Evolutionary conservation across 2,797 vertebrate species (phyloP), one percentile per base, ranked within the genome.

Genomic region (Falco biarmicus): DNA sequence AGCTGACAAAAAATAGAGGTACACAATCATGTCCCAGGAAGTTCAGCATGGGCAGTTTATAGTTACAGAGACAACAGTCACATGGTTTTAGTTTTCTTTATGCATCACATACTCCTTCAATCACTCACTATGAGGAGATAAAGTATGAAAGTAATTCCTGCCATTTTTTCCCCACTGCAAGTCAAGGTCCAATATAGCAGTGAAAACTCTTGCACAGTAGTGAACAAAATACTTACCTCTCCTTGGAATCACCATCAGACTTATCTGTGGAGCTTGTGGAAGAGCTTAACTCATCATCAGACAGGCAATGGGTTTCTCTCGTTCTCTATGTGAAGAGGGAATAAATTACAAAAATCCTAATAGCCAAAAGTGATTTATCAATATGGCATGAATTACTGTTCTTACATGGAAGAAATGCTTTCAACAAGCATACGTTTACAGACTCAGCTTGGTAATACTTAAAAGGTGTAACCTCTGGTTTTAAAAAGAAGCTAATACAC

Each of bases 231-330:
- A 95, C 97, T 98, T 80, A 99, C 99, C 97, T 97, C 84, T 99
- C 99, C 89, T 97, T 99, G 94, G 96, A 98, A 93, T 99, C 99
- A 34, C 98, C 98, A 94, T 99, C 99, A 59, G 98, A 99, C 68
- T 98, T 99, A 60, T 99, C 99, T 29, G 99, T 99, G 80, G 99
- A 99, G 96, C 99, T 99, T 86, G 99, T 98, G 75, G 99, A 99
- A 80, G 99, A 99, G 95, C 98, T 99, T 89, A 98, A 98, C 50
- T 99, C 99, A 47, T 99, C 99, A 81, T 99, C 99, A 59, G 98
- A 99, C 29, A 96, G 97, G 83, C 91, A 98, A 88, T 91, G 96
- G 32, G 51, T 65, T 76, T 69, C 84, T 74, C n/a, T 97, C 77
- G 79, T 98, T 89, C 92, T 95, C 98, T 98, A 85, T 20, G 39